These are phyloP conservation scores for Drosophila picticornis DNA, from an alignment of 2,888 invertebrate genomes.

Conservation along the genomic window DNA sequence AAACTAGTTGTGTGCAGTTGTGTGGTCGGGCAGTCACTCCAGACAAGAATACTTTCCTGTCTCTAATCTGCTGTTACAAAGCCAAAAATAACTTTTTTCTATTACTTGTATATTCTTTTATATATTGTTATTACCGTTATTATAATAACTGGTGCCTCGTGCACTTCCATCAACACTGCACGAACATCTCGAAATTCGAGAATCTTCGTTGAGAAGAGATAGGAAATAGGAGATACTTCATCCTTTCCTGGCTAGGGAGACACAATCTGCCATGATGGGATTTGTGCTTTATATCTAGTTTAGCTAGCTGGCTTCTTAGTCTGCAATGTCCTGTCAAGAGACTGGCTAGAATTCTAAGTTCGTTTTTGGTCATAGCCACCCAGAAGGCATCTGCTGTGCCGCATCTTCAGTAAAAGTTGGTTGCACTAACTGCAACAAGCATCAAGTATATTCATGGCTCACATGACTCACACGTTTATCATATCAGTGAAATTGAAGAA, in stretches of 20 bases:
- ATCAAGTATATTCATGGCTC: not conserved
- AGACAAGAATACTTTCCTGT: not conserved
- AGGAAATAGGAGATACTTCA: not conserved
- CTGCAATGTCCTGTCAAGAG: not conserved
- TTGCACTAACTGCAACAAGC: not conserved
- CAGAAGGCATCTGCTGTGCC: not conserved
- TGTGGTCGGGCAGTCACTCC: not conserved
- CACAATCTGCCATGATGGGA: not conserved
- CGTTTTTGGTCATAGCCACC: not conserved
- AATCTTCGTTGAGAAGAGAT: not conserved
- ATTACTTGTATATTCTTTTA: not conserved
- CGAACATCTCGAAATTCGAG: too few relatives aligned
- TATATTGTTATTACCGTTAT: not conserved
- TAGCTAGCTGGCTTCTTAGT: not conserved
- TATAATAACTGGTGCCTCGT: too few relatives aligned
- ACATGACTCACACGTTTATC: not conserved
- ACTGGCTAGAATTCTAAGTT: not conserved
- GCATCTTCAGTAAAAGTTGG: not conserved
- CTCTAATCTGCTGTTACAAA: not conserved
- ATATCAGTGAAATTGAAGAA: not conserved
- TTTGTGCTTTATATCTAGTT: not conserved
- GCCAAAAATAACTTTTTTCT: not conserved
- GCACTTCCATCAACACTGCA: not conserved
- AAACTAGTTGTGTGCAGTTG: not conserved
- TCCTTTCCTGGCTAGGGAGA: not conserved